Conservation (phyloP, 2,113 vertebrate species). For the Proteles cristata region DNA sequence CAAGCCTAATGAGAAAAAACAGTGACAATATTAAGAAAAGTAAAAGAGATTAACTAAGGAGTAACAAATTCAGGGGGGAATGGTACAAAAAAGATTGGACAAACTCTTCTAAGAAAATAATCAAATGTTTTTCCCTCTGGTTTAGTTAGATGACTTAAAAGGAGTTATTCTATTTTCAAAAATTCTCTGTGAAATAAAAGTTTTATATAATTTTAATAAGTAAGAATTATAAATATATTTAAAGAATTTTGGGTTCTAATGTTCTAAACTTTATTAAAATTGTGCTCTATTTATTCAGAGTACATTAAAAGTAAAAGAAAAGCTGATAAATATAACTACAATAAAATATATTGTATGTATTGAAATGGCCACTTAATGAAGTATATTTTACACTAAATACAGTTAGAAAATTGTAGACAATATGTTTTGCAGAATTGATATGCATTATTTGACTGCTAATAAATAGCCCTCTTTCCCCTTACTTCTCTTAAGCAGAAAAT, state of each 20-base stretch:
- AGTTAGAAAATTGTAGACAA: not conserved
- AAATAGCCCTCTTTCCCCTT: not conserved
- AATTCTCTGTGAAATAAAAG: not conserved
- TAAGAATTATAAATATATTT: conserved; percentile 16
- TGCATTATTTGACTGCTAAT: not conserved
- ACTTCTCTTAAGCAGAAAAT: conserved; percentile 1
- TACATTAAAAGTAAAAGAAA: not conserved
- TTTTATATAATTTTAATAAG: not conserved
- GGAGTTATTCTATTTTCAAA: not conserved
- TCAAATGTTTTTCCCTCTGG: not conserved
- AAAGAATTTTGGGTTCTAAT: not conserved
- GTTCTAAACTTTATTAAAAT: not conserved
- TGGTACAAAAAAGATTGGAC: not conserved
- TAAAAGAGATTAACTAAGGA: not conserved
- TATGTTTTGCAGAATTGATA: not conserved
- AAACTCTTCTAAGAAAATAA: not conserved
- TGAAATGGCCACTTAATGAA: not conserved
- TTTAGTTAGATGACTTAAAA: not conserved
- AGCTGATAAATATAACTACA: not conserved
- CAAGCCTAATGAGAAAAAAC: not conserved
- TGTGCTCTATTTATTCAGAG: not conserved
- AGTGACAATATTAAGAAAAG: not conserved
- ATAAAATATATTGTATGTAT: not conserved
- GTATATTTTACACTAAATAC: not conserved
- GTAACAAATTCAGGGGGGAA: not conserved